Evolutionary conservation across 35 echinoderm and acorn worm species (phyloP), one percentile per base, ranked within the genome.

Genomic region (Apostichopus parvimensis): DNA sequence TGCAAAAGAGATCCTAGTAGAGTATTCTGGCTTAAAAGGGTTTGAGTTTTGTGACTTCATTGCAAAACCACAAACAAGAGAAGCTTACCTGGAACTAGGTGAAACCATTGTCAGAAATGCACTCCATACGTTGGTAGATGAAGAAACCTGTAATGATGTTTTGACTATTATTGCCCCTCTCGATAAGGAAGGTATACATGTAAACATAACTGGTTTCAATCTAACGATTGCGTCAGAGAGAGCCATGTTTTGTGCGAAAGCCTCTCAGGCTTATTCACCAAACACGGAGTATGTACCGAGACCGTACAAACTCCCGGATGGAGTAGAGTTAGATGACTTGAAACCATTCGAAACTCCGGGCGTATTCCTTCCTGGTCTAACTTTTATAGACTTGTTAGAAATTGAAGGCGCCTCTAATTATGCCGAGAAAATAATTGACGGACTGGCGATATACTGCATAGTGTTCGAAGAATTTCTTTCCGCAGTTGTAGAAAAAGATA

Each of bases 401-500:
- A 88, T 88, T 20, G 66, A 88, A 15, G 86, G 86, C 53, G 86
- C 68, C 28, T 54, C 86, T 4, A 12, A 34, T n/a, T 5, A 64
- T 65, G 86, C 61, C 13, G 61, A 68, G 10, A 88, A 60, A 52
- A 73, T 88, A n/a, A 68, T 88, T 64, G 86, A 88, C 17, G 86
- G 61, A 5, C 12, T 88, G 1, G 86, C 28, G 13, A 73, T 88
- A 13, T 88, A 88, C 14, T 88, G 86, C 34, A 88, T 0, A 9
- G 86, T 88, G 28, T 88, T 72, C 15, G 86, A 88, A 17, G 86
- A 73, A 20, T 15, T 73, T 21, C 1, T 88, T 8, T 9, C 64
- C 15, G 9, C 12, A 26, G 14, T 17, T 25, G 26, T 88, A 4
- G 61, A 52, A 6, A 9, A 88, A 28, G 45, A 73, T 3, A 53